These are phyloP conservation scores for Lampris incognitus DNA, from an alignment of 2,113 vertebrate genomes.

Conservation along the genomic window DNA sequence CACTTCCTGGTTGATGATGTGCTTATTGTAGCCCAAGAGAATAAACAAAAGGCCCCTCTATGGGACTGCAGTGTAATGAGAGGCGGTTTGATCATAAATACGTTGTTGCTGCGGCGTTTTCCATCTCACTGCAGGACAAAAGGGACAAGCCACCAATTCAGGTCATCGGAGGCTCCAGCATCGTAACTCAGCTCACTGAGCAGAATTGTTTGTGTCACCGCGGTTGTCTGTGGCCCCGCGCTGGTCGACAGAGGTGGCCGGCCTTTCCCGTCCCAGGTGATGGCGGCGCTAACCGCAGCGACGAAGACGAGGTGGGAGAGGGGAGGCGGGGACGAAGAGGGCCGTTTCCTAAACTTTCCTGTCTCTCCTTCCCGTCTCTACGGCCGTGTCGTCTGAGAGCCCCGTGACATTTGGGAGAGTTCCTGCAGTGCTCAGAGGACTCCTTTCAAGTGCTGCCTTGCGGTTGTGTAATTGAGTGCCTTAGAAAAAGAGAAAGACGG, in stretches of 20 bases:
- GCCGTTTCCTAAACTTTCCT: conserved; percentile 45
- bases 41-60: conserved; percentile 86
- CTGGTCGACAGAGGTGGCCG: conserved; percentile 8
- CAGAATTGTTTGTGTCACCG: conserved; percentile 78
- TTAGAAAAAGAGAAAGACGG: conserved; percentile 14
- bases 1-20: conserved; percentile 74
- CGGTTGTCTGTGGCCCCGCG: conserved; percentile 55
- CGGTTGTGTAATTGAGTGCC: conserved; percentile 54
- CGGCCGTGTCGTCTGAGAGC: conserved; percentile 18
- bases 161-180: conserved; percentile 80
- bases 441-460: conserved; percentile 44
- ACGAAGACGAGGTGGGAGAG: not conserved
- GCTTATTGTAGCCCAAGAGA: conserved; percentile 73
- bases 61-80: conserved; percentile 83
- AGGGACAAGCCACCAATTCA: conserved; percentile 75
- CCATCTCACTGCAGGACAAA: conserved; percentile 84
- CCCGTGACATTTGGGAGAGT: not conserved
- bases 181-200: conserved; percentile 75
- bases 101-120: conserved; percentile 78
- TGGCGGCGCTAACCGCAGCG: conserved; percentile 4
- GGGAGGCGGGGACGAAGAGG: not conserved
- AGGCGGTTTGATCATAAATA: conserved; percentile 82
- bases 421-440: conserved; percentile 21
- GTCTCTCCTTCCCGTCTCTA: conserved; percentile 41
- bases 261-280: conserved; percentile 50